Percentiles rank a stretch among this genome's conserved stretches.
These are phyloP conservation scores for Pyrgilauda ruficollis DNA, from an alignment of 2,113 vertebrate species.

Conservation along the genomic window DNA sequence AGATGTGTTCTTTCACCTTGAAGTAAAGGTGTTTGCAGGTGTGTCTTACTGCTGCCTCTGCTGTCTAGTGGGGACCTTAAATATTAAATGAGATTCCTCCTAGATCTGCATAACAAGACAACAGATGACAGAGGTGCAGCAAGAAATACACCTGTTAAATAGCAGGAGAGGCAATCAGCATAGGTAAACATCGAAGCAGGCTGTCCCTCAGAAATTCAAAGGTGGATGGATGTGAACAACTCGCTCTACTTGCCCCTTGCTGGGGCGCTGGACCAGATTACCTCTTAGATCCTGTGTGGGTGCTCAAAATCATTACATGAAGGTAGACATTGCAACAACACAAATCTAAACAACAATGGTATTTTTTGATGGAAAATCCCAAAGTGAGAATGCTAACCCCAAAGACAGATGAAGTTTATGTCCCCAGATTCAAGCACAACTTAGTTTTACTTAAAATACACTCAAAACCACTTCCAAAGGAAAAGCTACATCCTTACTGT, in stretches of 20 bases:
- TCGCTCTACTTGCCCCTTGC: background rate
- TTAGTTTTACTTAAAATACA: background rate
- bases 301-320: background rate
- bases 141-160: background rate
- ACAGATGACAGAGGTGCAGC: background rate
- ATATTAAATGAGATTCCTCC: background rate
- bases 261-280: fast-evolving
- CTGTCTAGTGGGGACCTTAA: no score
- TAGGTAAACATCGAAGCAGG: background rate
- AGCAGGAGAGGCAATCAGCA: background rate
- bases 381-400: background rate
- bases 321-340: background rate
- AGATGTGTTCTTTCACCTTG: background rate
- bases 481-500: background rate
- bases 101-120: background rate
- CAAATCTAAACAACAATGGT: background rate
- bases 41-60: background rate
- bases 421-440: background rate
- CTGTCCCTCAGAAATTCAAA: background rate
- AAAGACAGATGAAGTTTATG: background rate
- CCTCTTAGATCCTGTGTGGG: background rate
- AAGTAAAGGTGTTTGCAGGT: background rate
- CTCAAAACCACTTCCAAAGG: background rate
- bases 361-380: background rate
- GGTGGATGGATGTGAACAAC: background rate